phyloP scores from a whole-genome alignment of 1,140 invertebrate species.

The Ceratina calcarata region DNA sequence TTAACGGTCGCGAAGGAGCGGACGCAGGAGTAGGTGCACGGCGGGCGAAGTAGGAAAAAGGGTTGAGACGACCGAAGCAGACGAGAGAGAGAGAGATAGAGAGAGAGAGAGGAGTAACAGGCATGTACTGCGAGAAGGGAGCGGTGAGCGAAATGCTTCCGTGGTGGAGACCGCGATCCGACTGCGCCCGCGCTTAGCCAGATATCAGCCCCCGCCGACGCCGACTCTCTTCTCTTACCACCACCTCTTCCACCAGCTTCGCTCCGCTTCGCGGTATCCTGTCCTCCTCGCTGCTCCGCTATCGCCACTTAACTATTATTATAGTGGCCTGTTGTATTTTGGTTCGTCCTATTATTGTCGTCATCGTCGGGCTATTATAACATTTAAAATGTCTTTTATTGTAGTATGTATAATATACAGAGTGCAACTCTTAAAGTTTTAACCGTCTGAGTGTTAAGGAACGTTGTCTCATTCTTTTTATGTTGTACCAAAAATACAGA shows the following conservation, averaged over 20 bases:
- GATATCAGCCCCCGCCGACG: conserved; percentile 69
- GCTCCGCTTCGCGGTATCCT: neutral
- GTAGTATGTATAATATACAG: too few relatives aligned
- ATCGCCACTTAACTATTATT: neutral
- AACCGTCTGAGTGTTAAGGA: too few relatives aligned
- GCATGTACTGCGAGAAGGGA: conserved; percentile 55
- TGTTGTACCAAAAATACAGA: too few relatives aligned
- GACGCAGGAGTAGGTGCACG: conserved; percentile 1
- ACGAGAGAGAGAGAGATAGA: conserved; percentile 8
- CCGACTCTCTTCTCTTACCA: conserved; percentile 61
- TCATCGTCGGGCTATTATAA: too few relatives aligned
- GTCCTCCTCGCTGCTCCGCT: neutral
- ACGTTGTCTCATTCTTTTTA: too few relatives aligned
- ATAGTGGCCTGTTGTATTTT: neutral
- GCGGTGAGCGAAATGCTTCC: conserved; percentile 64
- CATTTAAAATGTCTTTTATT: too few relatives aligned
- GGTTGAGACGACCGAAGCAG: neutral
- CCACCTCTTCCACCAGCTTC: conserved; percentile 42
- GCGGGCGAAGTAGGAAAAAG: conserved; percentile 6
- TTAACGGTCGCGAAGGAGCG: conserved; percentile 11
- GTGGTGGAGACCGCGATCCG: conserved; percentile 71
- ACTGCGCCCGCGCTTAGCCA: conserved; percentile 76
- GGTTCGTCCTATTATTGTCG: too few relatives aligned
- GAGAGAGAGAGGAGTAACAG: conserved; percentile 25
- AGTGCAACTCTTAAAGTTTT: too few relatives aligned